Evolutionary conservation across 2,113 vertebrate genomes (phyloP).

Genomic region (Trogon surrucura): DNA sequence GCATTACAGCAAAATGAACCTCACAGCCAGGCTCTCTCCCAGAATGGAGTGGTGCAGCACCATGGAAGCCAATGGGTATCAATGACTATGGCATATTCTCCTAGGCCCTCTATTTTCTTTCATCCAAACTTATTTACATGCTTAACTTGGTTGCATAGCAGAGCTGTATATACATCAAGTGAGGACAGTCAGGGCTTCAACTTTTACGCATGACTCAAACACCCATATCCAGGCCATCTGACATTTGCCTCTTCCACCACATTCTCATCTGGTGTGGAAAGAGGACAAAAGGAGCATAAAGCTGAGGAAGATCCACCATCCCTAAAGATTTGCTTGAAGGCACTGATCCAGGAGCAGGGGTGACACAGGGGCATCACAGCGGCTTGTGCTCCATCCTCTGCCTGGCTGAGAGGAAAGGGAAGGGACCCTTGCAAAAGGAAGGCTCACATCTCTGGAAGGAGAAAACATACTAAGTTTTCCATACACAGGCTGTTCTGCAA

Average conservation of each 20-base stretch:
- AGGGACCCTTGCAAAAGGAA: background rate
- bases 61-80: rapidly evolving
- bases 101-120: background rate
- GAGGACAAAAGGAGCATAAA: background rate
- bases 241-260: background rate
- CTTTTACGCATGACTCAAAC: background rate
- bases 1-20: background rate
- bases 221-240: background rate
- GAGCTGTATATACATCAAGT: background rate
- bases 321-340: background rate
- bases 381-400: background rate
- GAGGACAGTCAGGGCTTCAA: background rate
- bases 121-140: background rate
- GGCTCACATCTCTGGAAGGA: background rate
- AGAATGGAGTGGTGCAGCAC: rapidly evolving
- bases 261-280: background rate
- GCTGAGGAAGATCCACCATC: background rate
- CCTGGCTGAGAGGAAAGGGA: background rate
- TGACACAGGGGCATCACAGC: background rate
- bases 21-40: background rate
- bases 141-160: background rate
- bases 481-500: background rate
- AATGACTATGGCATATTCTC: background rate
- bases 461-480: background rate
- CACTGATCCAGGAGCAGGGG: background rate